Conservation (phyloP, 35 echinoderm and acorn worm species). For the Strongylocentrotus purpuratus region DNA sequence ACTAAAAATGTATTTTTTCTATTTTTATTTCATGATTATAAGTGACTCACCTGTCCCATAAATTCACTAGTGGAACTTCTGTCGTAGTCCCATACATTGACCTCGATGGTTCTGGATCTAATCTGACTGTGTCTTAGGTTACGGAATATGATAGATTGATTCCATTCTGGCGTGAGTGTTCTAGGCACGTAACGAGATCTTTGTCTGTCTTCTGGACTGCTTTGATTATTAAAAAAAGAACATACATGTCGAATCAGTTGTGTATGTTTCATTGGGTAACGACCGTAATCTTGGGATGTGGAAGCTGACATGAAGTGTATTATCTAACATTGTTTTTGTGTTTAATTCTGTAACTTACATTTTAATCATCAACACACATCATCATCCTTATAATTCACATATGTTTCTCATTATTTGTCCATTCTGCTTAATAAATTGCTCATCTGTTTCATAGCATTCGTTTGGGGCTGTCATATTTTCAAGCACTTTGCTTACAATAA, state of each 20-base stretch:
- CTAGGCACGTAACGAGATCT: constrained; percentile 81
- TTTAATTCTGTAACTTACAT: no score
- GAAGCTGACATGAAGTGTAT: no score
- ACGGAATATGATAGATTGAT: constrained; percentile 85
- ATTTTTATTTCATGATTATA: neutral
- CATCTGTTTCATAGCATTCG: no score
- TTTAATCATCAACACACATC: no score
- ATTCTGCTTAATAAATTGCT: no score
- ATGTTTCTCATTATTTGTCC: no score
- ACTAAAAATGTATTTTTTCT: no score
- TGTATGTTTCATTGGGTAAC: neutral
- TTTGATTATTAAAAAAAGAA: neutral
- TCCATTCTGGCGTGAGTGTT: constrained; percentile 92
- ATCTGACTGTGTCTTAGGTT: constrained; percentile 74
- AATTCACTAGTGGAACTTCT: constrained; percentile 81
- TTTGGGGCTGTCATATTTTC: no score
- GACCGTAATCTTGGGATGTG: neutral
- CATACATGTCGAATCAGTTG: neutral
- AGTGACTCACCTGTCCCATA: constrained; percentile 84
- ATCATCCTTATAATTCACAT: no score
- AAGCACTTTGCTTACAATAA: no score
- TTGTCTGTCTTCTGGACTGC: constrained; percentile 78
- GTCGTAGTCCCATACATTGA: constrained; percentile 90
- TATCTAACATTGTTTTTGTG: no score
- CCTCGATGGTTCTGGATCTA: constrained; percentile 74